These are phyloP conservation scores for Gallinago nigripennis DNA, from an alignment of 2,797 vertebrate species.

Conservation along the genomic window DNA sequence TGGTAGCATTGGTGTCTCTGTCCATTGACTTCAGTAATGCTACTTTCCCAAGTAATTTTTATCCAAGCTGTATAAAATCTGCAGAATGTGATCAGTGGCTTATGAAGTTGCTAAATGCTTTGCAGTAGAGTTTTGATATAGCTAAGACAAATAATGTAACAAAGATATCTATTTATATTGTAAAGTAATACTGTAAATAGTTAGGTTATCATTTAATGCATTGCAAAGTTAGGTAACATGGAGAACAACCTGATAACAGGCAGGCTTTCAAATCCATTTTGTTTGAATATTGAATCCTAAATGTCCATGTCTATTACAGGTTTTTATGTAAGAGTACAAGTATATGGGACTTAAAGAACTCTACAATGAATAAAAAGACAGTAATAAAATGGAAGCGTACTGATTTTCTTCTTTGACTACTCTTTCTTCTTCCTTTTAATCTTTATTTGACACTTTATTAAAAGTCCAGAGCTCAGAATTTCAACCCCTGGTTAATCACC, in stretches of 20 bases:
- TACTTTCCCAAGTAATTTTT: not conserved
- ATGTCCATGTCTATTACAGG: not conserved
- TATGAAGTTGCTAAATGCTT: not conserved
- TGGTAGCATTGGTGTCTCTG: not conserved
- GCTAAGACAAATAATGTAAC: not conserved
- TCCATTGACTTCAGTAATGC: not conserved
- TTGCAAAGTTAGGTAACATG: not conserved
- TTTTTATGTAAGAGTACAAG: not conserved
- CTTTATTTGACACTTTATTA: constrained; percentile 52
- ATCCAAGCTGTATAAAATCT: not conserved
- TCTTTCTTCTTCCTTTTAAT: constrained; percentile 28
- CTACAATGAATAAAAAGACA: not conserved
- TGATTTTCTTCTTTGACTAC: not conserved
- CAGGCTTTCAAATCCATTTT: not conserved
- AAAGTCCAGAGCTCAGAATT: constrained; percentile 27
- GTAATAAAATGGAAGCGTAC: not conserved
- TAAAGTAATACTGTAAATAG: not conserved
- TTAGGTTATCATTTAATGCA: not conserved
- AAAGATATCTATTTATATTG: not conserved
- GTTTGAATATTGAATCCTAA: not conserved
- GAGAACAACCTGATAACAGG: not conserved
- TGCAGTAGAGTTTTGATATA: not conserved
- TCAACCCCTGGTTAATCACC: constrained; percentile 34
- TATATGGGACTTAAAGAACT: not conserved
- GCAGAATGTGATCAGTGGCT: not conserved